Evolutionary conservation across 2,113 vertebrate species (phyloP), one percentile per base, ranked within the genome.

Genomic region (Aegotheles bennettii): DNA sequence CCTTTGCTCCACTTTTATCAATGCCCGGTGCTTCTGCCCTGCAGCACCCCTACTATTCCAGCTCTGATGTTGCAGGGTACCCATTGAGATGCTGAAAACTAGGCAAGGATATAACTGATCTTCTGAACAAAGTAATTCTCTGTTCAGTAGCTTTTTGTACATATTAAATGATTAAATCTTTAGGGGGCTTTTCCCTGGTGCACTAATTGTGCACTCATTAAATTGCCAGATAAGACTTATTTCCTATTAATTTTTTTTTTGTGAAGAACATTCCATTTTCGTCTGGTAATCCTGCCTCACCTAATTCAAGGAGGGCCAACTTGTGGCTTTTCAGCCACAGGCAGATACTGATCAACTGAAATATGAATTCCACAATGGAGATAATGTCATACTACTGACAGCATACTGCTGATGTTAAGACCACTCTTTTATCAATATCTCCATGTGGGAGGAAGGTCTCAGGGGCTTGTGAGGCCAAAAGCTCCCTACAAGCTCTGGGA

Each of bases 141-240:
- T 93, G 45, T 95, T 97, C 96, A 90, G 73, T 87, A 95, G 75
- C 68, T 92, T 95, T 92, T 96, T 96, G 93, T 97, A 93, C 83
- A 77, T 95, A 96, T 92, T 96, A 97, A 97, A 96, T 97, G 76
- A 95, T 97, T 92, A 96, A 95, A 96, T 98, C 97, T 97, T 98
- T 83, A 88, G 94, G 85, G 95, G 94, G 18, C 42, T 95, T 94
- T 97, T 94, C 94, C 95, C 96, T 91, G 78, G 84, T 97, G 95
- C 90, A 91, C 85, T 94, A 97, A 97, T 95, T 95, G 91, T 94
- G 87, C 94, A 84, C 75, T 97, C 95, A 97, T 95, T 97, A 97
- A 95, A 89, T 90, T 97, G 56, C 90, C 88, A 94, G 90, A 82
- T 75, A 74, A 89, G 75, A 80, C 69, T 25, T 90, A 83, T 85